Base-by-base conservation (phyloP, 2,888 invertebrate species). In the Agonopterix heracliana region DNA sequence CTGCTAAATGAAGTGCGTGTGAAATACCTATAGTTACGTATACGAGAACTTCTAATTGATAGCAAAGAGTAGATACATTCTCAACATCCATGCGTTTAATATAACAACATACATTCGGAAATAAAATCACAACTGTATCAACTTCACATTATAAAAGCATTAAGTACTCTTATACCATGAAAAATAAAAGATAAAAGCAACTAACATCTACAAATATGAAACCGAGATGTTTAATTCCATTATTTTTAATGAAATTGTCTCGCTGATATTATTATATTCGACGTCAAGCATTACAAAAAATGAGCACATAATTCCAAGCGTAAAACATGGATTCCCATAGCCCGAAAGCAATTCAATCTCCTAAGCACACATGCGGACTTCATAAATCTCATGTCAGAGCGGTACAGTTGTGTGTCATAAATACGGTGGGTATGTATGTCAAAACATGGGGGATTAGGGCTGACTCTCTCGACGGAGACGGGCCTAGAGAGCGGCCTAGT, bases 401-500 rank as follows among this genome's bases (percentile, higher is more conserved):
- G 68, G 71, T 70, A 71, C 63, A 73, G 74, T 75, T 72, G 71
- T 70, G 73, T 79, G 74, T 84, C 80, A 83, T 84, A 85, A 83
- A 84, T 82, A 82, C 77, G 68, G 62, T 66, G 74, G 72, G 76
- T 79, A 73, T 83, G 76, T 85, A 71, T 85, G 87, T 88, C 87
- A 88, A 82, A 88, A 87, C 82, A 86, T 82, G 66, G 83, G 84
- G 87, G 81, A 83, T 84, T 76, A 72, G 77, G 75, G 71, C 63
- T 26, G 69, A 69, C 68, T 71, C 75, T 68, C 75, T 67, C 69
- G 68, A 68, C 68, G 67, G 34, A 12, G 41, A 26, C 44, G 36
- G 44, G 41, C 34, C 38, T 40, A 41, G 62, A 63, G 56, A 61
- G 38, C 71, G 73, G 73, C 75, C 78, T 70, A 70, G 66, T 58